phyloP scores from a whole-genome alignment of 2,113 vertebrate genomes.

The Cheirogaleus medius region DNA sequence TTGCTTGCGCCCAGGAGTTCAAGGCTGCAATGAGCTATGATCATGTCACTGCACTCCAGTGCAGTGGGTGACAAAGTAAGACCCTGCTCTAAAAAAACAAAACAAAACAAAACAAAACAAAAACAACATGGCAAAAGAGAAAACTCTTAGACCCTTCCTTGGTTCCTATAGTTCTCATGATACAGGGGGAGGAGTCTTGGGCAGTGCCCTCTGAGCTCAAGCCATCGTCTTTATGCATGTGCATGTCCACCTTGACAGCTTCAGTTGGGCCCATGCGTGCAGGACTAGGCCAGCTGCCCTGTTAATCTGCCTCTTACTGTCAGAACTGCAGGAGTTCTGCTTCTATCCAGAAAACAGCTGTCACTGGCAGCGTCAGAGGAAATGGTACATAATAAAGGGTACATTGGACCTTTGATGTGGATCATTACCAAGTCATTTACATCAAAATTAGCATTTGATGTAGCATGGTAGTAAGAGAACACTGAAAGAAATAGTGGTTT shows the following conservation, averaged over 20 bases:
- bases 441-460: background rate
- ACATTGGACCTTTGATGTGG: too few relatives aligned
- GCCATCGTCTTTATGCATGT: rapidly evolving
- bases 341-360: background rate
- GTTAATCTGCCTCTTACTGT: background rate
- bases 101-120: too few relatives aligned
- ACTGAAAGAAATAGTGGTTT: background rate
- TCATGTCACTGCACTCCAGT: too few relatives aligned
- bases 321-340: background rate
- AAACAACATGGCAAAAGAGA: background rate
- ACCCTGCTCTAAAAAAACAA: too few relatives aligned
- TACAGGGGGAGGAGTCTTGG: background rate
- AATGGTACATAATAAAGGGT: background rate
- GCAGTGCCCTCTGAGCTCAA: background rate
- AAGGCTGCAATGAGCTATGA: too few relatives aligned
- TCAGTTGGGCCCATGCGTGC: rapidly evolving
- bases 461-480: background rate
- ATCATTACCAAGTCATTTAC: background rate
- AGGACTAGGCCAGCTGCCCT: too few relatives aligned
- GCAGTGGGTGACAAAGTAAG: too few relatives aligned
- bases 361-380: background rate
- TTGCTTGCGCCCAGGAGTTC: too few relatives aligned
- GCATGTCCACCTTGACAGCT: background rate
- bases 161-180: background rate
- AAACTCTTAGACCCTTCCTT: background rate